These are phyloP conservation scores for Myanophis thanlyinensis DNA, from an alignment of 2,113 vertebrate species.

Conservation along the genomic window DNA sequence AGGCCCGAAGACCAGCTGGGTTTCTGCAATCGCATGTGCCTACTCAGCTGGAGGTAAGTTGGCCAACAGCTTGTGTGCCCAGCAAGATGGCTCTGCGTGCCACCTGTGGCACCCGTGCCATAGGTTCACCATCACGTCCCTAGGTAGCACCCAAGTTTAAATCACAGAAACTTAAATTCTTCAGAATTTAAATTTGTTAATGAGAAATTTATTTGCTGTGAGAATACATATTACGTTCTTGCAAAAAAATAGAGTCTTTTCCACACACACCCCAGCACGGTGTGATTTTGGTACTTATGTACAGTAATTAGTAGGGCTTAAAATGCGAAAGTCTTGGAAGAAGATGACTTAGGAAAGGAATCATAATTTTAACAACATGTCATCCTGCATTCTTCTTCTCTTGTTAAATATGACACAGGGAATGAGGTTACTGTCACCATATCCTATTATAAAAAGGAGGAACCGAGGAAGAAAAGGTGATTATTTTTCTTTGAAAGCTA, in stretches of 20 bases:
- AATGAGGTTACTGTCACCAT: not conserved
- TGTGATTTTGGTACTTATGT: not conserved
- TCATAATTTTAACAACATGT: not conserved
- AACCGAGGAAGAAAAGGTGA: not conserved
- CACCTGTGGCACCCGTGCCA: too few relatives aligned
- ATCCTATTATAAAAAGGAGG: not conserved
- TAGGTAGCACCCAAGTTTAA: not conserved
- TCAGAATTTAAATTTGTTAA: not conserved
- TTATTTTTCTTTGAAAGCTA: not conserved
- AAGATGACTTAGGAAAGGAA: not conserved
- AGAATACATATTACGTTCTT: not conserved
- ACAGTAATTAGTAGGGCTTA: not conserved
- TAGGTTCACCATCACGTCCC: too few relatives aligned
- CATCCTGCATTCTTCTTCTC: not conserved
- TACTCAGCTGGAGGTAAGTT: too few relatives aligned
- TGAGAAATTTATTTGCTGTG: not conserved
- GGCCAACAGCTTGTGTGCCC: too few relatives aligned
- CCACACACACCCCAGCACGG: not conserved
- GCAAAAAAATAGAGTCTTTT: not conserved
- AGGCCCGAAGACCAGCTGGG: too few relatives aligned
- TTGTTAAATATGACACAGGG: not conserved
- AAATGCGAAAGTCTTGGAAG: not conserved
- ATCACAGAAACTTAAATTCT: not conserved
- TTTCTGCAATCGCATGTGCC: too few relatives aligned
- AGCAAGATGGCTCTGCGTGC: too few relatives aligned